Percentiles rank a stretch among this genome's conserved stretches.
These are phyloP conservation scores for Poecilus cupreus DNA, from an alignment of 2,888 invertebrate species.

Conservation along the genomic window DNA sequence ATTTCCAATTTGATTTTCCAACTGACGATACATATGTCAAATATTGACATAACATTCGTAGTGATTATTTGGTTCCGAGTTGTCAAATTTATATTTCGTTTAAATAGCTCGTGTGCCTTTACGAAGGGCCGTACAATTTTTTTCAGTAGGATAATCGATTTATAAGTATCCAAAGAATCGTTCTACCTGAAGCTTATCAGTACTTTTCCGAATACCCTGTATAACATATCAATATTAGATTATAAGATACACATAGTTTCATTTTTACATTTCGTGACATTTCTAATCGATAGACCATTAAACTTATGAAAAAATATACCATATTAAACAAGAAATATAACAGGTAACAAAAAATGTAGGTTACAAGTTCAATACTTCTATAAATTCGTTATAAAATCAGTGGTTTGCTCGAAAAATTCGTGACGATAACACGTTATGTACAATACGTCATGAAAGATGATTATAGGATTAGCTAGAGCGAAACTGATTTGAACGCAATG, in stretches of 20 bases:
- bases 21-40: too few species aligned
- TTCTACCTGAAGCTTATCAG: too few species aligned
- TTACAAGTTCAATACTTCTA: conserved; percentile 14
- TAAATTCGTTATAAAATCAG: background rate
- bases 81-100: too few species aligned
- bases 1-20: too few species aligned
- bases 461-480: conserved; percentile 2
- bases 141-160: too few species aligned
- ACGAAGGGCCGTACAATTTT: too few species aligned
- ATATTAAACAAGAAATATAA: background rate
- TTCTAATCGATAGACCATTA: background rate
- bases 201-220: too few species aligned
- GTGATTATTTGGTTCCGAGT: too few species aligned
- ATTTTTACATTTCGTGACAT: background rate
- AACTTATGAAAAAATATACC: background rate
- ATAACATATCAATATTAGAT: too few species aligned
- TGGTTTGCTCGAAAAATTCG: conserved; percentile 16
- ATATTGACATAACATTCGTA: too few species aligned
- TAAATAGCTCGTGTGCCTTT: too few species aligned
- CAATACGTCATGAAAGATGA: background rate
- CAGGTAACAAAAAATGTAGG: conserved; percentile 21
- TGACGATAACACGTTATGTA: background rate
- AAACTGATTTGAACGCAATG: background rate
- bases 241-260: background rate
- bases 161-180: too few species aligned